Evolutionary conservation across 2,113 vertebrate genomes (phyloP).

Genomic region (Callionymus lyra): DNA sequence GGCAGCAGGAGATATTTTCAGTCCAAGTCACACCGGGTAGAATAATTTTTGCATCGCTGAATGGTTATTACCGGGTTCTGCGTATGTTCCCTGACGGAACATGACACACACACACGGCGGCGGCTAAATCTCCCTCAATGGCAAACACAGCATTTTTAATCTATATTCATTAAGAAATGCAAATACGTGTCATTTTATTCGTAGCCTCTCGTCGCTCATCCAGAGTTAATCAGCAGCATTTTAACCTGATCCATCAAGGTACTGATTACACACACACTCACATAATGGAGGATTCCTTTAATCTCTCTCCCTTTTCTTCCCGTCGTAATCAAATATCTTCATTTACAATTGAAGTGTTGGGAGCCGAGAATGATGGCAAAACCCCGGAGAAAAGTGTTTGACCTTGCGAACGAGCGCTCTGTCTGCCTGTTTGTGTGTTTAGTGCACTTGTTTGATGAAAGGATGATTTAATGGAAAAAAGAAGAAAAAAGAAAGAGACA

Average conservation of each 20-base stretch:
- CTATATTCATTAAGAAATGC: conserved; percentile 27
- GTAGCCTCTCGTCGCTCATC: conserved; percentile 13
- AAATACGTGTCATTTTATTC: conserved; percentile 23
- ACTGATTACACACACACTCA: conserved; percentile 31
- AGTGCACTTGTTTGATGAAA: too few relatives aligned
- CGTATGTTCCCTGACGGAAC: conserved; percentile 14
- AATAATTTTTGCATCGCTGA: conserved; percentile 12
- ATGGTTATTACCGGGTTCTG: conserved; percentile 17
- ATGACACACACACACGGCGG: conserved; percentile 4
- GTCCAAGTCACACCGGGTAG: conserved; percentile 11
- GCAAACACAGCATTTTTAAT: conserved; percentile 15
- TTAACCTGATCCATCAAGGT: conserved; percentile 33
- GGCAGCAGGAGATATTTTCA: conserved; percentile 10
- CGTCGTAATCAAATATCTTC: conserved; percentile 40
- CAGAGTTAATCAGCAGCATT: conserved; percentile 25
- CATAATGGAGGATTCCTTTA: conserved; percentile 7
- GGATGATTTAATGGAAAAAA: too few relatives aligned
- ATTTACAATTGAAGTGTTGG: conserved; percentile 40
- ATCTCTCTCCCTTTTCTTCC: conserved; percentile 36
- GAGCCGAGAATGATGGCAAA: conserved; percentile 21
- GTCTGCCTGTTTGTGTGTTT: conserved; percentile 8
- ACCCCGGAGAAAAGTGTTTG: conserved; percentile 26
- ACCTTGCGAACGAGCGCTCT: not conserved
- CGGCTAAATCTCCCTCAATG: conserved; percentile 1
- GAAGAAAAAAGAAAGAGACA: too few relatives aligned